Conservation (phyloP, 2,113 vertebrate genomes). For the Hypanus sabinus region DNA sequence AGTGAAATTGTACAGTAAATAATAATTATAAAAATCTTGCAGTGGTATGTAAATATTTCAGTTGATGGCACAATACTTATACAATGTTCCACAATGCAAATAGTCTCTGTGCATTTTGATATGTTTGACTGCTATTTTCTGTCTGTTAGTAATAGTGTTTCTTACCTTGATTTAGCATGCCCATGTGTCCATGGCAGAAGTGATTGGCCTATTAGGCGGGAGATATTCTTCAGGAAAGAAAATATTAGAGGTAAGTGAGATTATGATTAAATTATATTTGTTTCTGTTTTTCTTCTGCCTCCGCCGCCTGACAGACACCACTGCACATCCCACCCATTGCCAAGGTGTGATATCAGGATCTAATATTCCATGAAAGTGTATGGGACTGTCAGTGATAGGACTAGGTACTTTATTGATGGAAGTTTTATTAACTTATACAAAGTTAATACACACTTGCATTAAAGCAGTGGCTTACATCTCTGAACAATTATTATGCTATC, state of each 20-base stretch:
- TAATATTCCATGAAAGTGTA: no score
- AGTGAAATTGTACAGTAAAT: background rate
- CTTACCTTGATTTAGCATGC: conserved; percentile 67
- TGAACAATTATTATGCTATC: no score
- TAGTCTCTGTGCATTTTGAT: background rate
- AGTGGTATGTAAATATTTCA: background rate
- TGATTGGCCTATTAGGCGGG: conserved; percentile 89
- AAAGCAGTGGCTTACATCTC: no score
- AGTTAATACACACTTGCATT: no score
- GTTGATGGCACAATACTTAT: background rate
- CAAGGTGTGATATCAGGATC: background rate
- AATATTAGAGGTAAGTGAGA: conserved; percentile 69
- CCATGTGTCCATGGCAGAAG: conserved; percentile 87
- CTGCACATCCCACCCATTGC: background rate
- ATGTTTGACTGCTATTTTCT: background rate
- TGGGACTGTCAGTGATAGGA: no score
- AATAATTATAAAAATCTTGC: background rate
- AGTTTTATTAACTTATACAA: no score
- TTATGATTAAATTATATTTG: background rate
- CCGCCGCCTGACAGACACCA: no score
- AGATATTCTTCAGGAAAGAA: conserved; percentile 69
- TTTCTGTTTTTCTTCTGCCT: no score
- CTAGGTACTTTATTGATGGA: no score
- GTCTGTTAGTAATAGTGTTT: conserved; percentile 33
- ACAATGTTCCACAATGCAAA: background rate